Conservation (phyloP, 2,888 invertebrate genomes). For the Sinotaia quadrata region DNA sequence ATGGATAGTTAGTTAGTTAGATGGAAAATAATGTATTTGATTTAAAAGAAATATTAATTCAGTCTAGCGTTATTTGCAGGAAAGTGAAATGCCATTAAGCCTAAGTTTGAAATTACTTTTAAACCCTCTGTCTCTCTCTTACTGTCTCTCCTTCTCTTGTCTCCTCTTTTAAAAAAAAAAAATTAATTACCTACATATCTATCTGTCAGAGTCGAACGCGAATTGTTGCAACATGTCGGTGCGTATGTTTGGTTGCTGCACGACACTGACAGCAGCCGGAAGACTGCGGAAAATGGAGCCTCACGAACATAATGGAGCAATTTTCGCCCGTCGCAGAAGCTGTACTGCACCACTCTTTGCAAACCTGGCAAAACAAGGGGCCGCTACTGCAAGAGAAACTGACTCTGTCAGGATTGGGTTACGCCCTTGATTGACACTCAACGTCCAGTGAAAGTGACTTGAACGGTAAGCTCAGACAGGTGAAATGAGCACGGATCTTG, state of each 20-base stretch:
- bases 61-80: no score
- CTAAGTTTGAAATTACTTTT: no score
- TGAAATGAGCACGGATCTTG: no score
- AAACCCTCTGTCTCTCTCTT: not conserved
- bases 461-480: constrained; percentile 4
- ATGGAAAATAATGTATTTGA: no score
- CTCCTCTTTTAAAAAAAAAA: not conserved
- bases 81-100: no score
- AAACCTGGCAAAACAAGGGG: constrained; percentile 10
- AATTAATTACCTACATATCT: not conserved
- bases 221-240: not conserved
- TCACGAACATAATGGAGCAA: constrained; percentile 12
- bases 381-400: constrained; percentile 2
- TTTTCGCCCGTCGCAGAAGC: not conserved
- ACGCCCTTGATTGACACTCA: constrained; percentile 14
- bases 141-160: not conserved
- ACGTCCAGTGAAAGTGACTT: constrained; percentile 20
- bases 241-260: not conserved
- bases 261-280: not conserved
- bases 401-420: constrained; percentile 14
- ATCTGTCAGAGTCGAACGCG: no score
- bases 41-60: no score
- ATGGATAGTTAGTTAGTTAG: no score
- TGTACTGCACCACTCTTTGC: not conserved
- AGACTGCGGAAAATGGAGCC: constrained; percentile 6